Base-by-base conservation (phyloP, 2,797 vertebrate species). In the Meriones psammophilus region DNA sequence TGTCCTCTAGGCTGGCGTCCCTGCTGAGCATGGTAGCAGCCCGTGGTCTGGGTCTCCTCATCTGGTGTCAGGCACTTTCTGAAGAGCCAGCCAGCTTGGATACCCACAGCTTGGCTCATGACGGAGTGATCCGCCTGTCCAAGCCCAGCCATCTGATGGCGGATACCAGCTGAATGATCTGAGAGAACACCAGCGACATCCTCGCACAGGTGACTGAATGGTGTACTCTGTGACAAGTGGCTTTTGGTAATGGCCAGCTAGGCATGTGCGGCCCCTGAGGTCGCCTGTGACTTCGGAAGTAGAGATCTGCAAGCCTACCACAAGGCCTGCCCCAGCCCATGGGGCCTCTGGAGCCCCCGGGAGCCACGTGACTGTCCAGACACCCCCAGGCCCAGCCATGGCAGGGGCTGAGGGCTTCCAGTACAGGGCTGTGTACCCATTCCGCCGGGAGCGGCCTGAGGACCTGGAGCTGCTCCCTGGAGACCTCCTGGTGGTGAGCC, bases 391-490 rank as follows among this genome's bases (percentile, higher is more conserved):
- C 80, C 62, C 68, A 22, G 97, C 96, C 64, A 98, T 99, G 98
- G 98, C 98, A 28, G 98, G 98, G 36, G 97, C 98, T 0, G 99
- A 99, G 58, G 99, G 99, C 88, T 99, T 99, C 98, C 99, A 99
- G 97, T 99, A 99, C 98, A 98, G 99, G 0, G 99, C 99, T 0
- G 98, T 99, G 94, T 99, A 99, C 96, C 96, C 98, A 0, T 99
- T 99, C 98, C 98, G 97, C 93, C 99, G 99, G 97, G 99, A 99
- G 97, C 99, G 99, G 4, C 99, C 99, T 0, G 99, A 99, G 96
- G 99, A 99, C 98, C 98, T 99, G 93, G 99, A 99, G 74, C 98
- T 99, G 97, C 97, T 99, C 96, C 99, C 99, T 0, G 99, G 99
- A 4, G 99, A 99, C 97, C 97, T 99, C 89, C 98, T 99, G 98